Base-by-base conservation (phyloP, 2,113 vertebrate genomes). In the Machaerirhynchus nigripectus region DNA sequence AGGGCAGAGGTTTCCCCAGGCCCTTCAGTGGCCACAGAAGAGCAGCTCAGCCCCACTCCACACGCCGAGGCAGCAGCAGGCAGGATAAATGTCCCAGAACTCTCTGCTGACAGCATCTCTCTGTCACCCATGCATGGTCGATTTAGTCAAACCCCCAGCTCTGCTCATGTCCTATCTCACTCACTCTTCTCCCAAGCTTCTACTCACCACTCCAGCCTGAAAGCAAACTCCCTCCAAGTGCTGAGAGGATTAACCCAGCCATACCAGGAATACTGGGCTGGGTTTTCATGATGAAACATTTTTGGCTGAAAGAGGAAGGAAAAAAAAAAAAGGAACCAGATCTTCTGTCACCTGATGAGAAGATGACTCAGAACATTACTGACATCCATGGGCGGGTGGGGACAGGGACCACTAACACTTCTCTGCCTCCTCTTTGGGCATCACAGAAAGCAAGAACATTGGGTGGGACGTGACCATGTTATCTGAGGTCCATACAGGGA, bases 61-160 rank as follows among this genome's bases (percentile, higher is more conserved):
- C 0, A 0, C 24, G 17, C 22, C 4, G 24, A 28, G 65, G 70
- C 3, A 2, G 59, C 3, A 1, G 73, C 1, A 2, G 39, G 33
- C 70, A 81, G 79, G 50, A 46, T 52, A 44, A 50, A 63, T 30
- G 47, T 9, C n/a, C 23, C 27, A 31, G 47, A 83, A 28, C 46
- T 63, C 28, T 24, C 28, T 2, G 0, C 67, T 39, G 59, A 61
- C 6, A 3, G 31, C 37, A 50, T 2, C 57, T 56, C 27, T 80
- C 55, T 50, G 46, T 49, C 64, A 56, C 31, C 55, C 0, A 0
- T 56, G 39, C 0, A 0, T 3, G 3, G 22, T 1, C 0, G 0
- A 35, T 44, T 31, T 39, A 71, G 27, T 57, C 73, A 67, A 64
- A 52, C 15, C 40, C 37, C 31, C 44, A 70, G 67, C 53, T 79